Conservation (phyloP, 2,888 invertebrate species). For the Hirtodrosophila duncani region DNA sequence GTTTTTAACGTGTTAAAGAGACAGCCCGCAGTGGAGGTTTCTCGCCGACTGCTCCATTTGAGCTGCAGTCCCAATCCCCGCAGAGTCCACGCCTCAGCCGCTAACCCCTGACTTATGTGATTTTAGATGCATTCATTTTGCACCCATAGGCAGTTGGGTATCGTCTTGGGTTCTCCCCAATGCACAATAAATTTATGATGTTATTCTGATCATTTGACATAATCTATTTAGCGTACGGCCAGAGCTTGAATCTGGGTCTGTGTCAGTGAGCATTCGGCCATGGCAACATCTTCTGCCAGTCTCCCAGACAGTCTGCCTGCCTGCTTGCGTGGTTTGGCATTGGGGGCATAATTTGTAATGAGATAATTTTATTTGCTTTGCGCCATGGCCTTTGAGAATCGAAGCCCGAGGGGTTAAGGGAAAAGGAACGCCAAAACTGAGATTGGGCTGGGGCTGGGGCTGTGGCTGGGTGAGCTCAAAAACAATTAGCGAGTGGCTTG, state of each 20-base stretch:
- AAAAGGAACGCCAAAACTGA: too few species aligned
- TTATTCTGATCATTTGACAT: slow-evolving; percentile 78
- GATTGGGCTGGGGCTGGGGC: too few species aligned
- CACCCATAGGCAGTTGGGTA: slow-evolving; percentile 44
- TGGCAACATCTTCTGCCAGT: slow-evolving; percentile 11
- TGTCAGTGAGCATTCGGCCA: slow-evolving; percentile 15
- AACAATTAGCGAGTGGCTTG: too few species aligned
- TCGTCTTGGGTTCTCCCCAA: slow-evolving; percentile 3
- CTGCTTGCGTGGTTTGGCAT: slow-evolving; percentile 22
- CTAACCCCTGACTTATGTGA: slow-evolving; percentile 63
- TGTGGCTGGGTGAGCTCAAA: too few species aligned
- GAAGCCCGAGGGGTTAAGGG: too few species aligned
- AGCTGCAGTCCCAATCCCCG: neutral
- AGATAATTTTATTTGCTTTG: slow-evolving; percentile 76
- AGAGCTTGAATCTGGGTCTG: slow-evolving; percentile 5
- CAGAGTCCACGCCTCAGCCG: slow-evolving; percentile 55
- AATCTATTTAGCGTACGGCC: slow-evolving; percentile 75
- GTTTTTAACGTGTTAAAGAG: slow-evolving; percentile 70
- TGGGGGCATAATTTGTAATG: slow-evolving; percentile 70
- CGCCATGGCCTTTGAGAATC: too few species aligned
- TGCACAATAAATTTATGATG: slow-evolving; percentile 73
- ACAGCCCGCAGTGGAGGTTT: slow-evolving; percentile 17
- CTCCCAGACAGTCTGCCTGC: slow-evolving; percentile 4
- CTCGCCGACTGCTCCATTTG: neutral
- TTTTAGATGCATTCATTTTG: slow-evolving; percentile 64